Conservation (phyloP, 2,113 vertebrate species). For the Caranx ignobilis region DNA sequence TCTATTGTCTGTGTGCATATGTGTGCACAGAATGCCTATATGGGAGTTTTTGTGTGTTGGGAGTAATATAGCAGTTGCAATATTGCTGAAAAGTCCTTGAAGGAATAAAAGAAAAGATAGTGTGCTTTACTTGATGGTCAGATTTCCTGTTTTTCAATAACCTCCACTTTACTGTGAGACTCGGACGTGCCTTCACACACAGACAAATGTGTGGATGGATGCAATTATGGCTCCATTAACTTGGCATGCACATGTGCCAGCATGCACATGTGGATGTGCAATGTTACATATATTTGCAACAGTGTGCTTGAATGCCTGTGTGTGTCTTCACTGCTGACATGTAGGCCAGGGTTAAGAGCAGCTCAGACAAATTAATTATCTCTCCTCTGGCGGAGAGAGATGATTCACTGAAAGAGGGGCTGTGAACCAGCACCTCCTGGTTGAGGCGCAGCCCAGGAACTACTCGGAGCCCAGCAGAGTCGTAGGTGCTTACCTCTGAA, state of each 20-base stretch:
- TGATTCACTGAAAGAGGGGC: constrained; percentile 62
- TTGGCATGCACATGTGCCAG: constrained; percentile 2
- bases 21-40: constrained; percentile 28
- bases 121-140: constrained; percentile 57
- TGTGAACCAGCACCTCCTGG: constrained; percentile 52
- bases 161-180: constrained; percentile 9
- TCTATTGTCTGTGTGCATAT: background rate
- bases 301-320: constrained; percentile 30
- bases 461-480: constrained; percentile 40
- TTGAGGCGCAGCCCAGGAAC: constrained; percentile 58
- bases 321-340: constrained; percentile 45
- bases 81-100: constrained; percentile 71
- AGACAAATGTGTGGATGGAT: constrained; percentile 8
- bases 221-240: constrained; percentile 49
- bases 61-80: constrained; percentile 70
- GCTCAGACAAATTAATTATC: constrained; percentile 78
- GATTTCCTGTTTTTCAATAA: constrained; percentile 55
- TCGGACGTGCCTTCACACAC: constrained; percentile 2
- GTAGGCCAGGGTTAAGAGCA: constrained; percentile 70
- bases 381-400: constrained; percentile 61
- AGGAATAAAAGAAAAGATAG: constrained; percentile 59
- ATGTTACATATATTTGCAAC: constrained; percentile 40
- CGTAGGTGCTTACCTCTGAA: constrained; percentile 41
- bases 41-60: constrained; percentile 38
- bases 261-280: constrained; percentile 30